phyloP scores from a whole-genome alignment of 1,140 invertebrate species.

The Pseudomyrmex concolor region DNA sequence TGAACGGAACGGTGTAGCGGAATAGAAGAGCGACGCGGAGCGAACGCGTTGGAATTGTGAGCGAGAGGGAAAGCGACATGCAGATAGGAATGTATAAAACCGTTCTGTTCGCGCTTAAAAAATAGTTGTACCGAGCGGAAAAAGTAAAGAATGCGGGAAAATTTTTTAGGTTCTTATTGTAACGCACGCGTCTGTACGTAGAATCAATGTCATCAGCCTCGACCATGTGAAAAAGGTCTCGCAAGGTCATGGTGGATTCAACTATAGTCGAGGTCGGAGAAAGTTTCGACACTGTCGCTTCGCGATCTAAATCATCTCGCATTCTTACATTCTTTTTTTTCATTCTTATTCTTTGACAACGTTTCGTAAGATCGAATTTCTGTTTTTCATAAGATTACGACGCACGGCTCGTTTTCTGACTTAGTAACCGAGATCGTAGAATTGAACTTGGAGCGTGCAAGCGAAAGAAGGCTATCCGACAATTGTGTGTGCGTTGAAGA shows the following conservation, averaged over 20 bases:
- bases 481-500: background rate
- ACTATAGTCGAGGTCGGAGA: too few relatives aligned
- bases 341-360: background rate
- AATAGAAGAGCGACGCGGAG: constrained; percentile 5
- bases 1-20: background rate
- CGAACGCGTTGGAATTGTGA: constrained; percentile 14
- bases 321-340: background rate
- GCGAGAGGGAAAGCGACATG: constrained; percentile 52
- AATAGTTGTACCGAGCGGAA: background rate
- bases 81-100: constrained; percentile 66
- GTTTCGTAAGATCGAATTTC: constrained; percentile 53
- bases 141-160: background rate
- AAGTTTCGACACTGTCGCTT: background rate
- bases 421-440: constrained; percentile 67
- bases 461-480: background rate
- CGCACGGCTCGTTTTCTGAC: constrained; percentile 49
- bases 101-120: constrained; percentile 21
- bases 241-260: constrained; percentile 60
- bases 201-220: constrained; percentile 69
- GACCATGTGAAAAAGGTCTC: constrained; percentile 63
- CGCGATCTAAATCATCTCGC: constrained; percentile 20
- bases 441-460: constrained; percentile 4
- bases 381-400: constrained; percentile 19
- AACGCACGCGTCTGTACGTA: too few relatives aligned
- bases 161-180: constrained; percentile 43